Evolutionary conservation across 2,797 vertebrate species (phyloP).

Genomic region (Tauraco hartlaubi): DNA sequence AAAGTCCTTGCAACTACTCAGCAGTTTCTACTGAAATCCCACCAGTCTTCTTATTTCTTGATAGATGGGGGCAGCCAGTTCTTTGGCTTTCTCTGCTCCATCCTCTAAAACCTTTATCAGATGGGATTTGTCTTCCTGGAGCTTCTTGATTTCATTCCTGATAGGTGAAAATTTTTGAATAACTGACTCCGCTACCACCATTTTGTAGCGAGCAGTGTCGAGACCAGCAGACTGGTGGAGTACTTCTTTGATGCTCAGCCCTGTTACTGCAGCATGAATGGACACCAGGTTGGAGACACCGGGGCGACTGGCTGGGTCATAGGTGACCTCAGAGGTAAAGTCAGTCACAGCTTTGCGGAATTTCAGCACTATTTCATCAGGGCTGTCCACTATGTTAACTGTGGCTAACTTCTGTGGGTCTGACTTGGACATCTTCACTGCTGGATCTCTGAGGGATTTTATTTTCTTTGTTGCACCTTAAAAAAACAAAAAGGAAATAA

Average conservation of each 20-base stretch:
- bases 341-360: slow-evolving; percentile 94
- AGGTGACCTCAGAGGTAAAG: slow-evolving; percentile 94
- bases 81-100: slow-evolving; percentile 85
- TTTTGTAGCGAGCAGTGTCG: slow-evolving; percentile 91
- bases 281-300: slow-evolving; percentile 94
- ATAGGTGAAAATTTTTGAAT: slow-evolving; percentile 90
- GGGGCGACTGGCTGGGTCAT: slow-evolving; percentile 83
- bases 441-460: slow-evolving; percentile 92
- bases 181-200: slow-evolving; percentile 88
- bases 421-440: slow-evolving; percentile 96
- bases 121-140: slow-evolving; percentile 82
- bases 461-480: slow-evolving; percentile 89
- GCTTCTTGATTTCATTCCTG: slow-evolving; percentile 85
- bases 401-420: slow-evolving; percentile 90
- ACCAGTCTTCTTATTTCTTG: slow-evolving; percentile 85
- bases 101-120: slow-evolving; percentile 84
- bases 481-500: not conserved
- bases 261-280: slow-evolving; percentile 86
- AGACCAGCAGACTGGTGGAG: slow-evolving; percentile 81
- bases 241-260: slow-evolving; percentile 82
- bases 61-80: slow-evolving; percentile 86
- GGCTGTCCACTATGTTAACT: slow-evolving; percentile 86
- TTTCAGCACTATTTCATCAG: slow-evolving; percentile 90
- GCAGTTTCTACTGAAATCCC: slow-evolving; percentile 84
- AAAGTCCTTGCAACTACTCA: not conserved